These are phyloP conservation scores for Perognathus longimembris DNA, from an alignment of 2,113 vertebrate species.

Conservation along the genomic window DNA sequence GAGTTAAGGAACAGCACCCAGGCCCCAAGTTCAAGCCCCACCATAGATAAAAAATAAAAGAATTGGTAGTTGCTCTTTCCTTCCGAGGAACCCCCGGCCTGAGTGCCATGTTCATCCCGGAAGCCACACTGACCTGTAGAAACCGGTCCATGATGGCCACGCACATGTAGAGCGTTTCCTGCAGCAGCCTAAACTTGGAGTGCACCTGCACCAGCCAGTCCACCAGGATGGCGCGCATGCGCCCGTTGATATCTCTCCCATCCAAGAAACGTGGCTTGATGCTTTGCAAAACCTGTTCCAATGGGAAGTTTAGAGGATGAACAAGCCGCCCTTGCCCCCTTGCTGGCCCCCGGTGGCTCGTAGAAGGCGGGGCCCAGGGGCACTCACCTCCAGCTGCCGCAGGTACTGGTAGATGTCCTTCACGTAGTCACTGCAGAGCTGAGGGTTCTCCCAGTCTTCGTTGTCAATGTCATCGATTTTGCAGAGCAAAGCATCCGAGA, in stretches of 20 bases:
- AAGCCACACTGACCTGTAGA: conserved; percentile 88
- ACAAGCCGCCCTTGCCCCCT: not conserved
- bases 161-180: conserved; percentile 96
- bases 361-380: no score
- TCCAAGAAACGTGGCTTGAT: conserved; percentile 90
- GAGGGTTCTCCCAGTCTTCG: conserved; percentile 90
- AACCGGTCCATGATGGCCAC: conserved; percentile 95
- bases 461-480: conserved; percentile 92
- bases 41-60: no score
- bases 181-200: conserved; percentile 94
- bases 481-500: conserved; percentile 91
- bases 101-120: no score
- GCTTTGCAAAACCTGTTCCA: conserved; percentile 89
- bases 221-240: conserved; percentile 95
- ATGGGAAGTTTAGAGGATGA: not conserved
- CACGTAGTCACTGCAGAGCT: conserved; percentile 94
- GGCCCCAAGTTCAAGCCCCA: no score
- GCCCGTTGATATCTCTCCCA: conserved; percentile 89
- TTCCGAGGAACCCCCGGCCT: not conserved
- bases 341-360: not conserved
- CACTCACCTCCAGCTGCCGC: conserved; percentile 90
- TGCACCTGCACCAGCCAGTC: conserved; percentile 98
- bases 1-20: no score
- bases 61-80: not conserved
- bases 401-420: conserved; percentile 96